Evolutionary conservation across 2,888 invertebrate species (phyloP).

Genomic region (Pardosa pseudoannulata): DNA sequence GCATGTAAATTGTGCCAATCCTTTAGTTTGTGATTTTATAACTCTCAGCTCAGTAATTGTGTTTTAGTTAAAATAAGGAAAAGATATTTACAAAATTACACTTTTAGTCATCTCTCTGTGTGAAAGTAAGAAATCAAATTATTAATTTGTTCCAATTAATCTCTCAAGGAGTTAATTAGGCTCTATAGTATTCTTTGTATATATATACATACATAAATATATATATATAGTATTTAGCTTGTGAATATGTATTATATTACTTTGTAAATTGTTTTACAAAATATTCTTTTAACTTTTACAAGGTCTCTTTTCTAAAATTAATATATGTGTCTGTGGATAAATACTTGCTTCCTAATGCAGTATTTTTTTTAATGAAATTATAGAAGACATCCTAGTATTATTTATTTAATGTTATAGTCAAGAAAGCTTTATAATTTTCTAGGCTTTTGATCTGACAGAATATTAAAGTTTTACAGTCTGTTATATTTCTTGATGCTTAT

Average conservation of each 20-base stretch:
- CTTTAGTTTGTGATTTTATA: too few relatives aligned
- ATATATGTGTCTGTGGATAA: slow-evolving; percentile 5
- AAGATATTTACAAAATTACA: too few relatives aligned
- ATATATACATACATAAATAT: slow-evolving; percentile 12
- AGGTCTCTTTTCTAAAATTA: background rate
- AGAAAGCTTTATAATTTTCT: background rate
- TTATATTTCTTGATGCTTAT: too few relatives aligned
- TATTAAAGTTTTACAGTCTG: background rate
- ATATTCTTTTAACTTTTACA: slow-evolving; percentile 3
- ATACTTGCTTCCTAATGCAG: slow-evolving; percentile 11
- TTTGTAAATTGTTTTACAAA: slow-evolving; percentile 20
- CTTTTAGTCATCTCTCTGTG: background rate
- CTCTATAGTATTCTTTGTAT: slow-evolving; percentile 5
- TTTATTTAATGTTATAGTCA: slow-evolving; percentile 14
- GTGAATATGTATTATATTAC: slow-evolving; percentile 55
- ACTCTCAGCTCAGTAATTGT: too few relatives aligned
- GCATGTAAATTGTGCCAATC: too few relatives aligned
- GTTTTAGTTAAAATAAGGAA: slow-evolving; percentile 21
- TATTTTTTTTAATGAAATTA: slow-evolving; percentile 9
- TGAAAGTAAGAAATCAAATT: background rate
- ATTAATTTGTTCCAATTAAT: too few relatives aligned
- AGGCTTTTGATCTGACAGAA: background rate
- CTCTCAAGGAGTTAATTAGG: background rate
- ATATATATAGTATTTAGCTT: slow-evolving; percentile 27
- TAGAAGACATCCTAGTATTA: background rate